Evolutionary conservation across 2,888 invertebrate genomes (phyloP), one percentile per base, ranked within the genome.

Genomic region (Tineola bisselliella): DNA sequence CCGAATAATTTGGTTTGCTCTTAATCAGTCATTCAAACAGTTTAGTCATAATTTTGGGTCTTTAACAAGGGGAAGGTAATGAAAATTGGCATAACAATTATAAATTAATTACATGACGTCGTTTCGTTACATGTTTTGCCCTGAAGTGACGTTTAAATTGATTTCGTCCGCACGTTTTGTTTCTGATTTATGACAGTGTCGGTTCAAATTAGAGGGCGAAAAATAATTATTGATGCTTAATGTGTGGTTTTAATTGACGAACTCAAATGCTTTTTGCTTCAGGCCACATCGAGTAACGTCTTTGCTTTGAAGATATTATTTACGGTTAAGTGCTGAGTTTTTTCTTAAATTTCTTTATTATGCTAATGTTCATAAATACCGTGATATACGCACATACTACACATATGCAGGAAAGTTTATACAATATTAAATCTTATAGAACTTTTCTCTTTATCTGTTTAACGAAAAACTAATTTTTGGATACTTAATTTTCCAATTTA

Each of bases 171-270:
- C 64, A 18, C 15, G 44, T 59, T 25, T 59, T 59, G 59, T 44
- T 59, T 59, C 64, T 66, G 68, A 68, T 69, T 70, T 68, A 69
- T 66, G 67, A 65, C 65, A 66, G 65, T 64, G 66, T 66, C 59
- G 63, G 66, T 65, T 67, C 66, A 73, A 78, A 77, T 77, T 76
- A 74, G 70, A 74, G 73, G 72, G 71, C 70, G 67, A 69, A 69
- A 70, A 68, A 71, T 67, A 76, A 77, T 76, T 75, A 75, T 69
- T 68, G 69, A 69, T 70, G 72, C 73, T 76, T 76, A 72, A 75
- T 71, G 71, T 71, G 74, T 73, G 71, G 68, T 67, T 71, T 71
- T 75, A 73, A 79, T 76, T 76, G 68, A 67, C 63, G 67, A 30
- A 56, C 58, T 58, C 1, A 33, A 33, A 58, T 15, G 58, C 15